Evolutionary conservation across 1,140 invertebrate species (phyloP), one percentile per base, ranked within the genome.

Genomic region (Bombus cullumanus): DNA sequence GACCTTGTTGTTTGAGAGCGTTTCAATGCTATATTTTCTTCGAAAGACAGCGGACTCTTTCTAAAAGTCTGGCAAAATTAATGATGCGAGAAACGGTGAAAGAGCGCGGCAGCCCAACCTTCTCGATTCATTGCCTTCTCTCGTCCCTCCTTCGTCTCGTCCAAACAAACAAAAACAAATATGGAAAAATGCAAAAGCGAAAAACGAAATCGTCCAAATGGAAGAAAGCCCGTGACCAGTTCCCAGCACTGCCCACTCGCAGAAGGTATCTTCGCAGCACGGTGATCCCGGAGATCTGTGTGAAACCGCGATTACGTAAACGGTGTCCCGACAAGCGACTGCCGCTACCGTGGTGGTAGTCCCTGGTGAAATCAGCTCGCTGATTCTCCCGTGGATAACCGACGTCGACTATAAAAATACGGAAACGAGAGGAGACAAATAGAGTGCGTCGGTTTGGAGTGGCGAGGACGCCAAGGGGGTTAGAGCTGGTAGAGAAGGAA

Each of bases 321-420:
- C 68, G 31, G 28, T 41, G 76, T 37, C 53, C 57, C 22, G 66
- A 53, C 57, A 75, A 77, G 81, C 34, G 81, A 41, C 12, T 62
- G 69, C 37, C 31, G 10, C 39, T 31, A 64, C 62, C 1, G 66
- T 41, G 71, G 12, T 31, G 59, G 59, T 53, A 43, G 81, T 75
- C 43, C 57, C 69, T 62, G 31, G 47, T 43, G 83, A 81, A 85
- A 81, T 85, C 83, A 75, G 83, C 28, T 22, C n/a, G 81, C 1
- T 12, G 82, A 84, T 84, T 34, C 37, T 69, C n/a, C 22, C n/a
- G n/a, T 25, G 77, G 83, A 73, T 73, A 85, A 80, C 34, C 43
- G 68, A 25, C 25, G 15, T 4, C 12, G 83, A 71, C 43, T 66
- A 84, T 77, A 89, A 91, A 90, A 92, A 91, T 91, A 88, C 87